A percentile compares a stretch with the other conserved stretches of the same genome.
phyloP scores from a whole-genome alignment of 1,140 invertebrate species.

The Heliconius hewitsoni region DNA sequence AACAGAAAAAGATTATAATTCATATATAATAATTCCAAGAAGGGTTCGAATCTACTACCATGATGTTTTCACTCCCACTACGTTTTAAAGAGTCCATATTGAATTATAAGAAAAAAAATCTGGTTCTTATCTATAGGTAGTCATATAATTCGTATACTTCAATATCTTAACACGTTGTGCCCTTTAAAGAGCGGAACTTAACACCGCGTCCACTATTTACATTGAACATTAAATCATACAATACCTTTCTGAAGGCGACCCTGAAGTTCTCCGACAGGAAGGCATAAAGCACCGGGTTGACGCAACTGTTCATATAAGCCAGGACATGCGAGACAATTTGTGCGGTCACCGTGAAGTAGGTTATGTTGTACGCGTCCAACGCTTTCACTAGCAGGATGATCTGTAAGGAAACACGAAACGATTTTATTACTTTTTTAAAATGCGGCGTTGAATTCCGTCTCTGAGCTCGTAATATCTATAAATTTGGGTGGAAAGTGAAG shows the following conservation, averaged over 20 bases:
- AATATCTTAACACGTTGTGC: too few relatives aligned
- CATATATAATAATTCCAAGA: too few relatives aligned
- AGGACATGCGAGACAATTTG: conserved; percentile 94
- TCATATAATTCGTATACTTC: too few relatives aligned
- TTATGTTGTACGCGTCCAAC: conserved; percentile 85
- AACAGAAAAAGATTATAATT: too few relatives aligned
- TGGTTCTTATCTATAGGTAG: too few relatives aligned
- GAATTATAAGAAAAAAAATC: too few relatives aligned
- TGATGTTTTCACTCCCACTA: too few relatives aligned
- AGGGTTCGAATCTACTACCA: too few relatives aligned
- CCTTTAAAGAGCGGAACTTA: neutral
- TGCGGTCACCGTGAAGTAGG: conserved; percentile 85
- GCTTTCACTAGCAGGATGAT: conserved; percentile 91
- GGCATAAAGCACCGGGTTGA: conserved; percentile 98
- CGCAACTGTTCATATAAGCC: conserved; percentile 96
- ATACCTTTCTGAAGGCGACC: conserved; percentile 88
- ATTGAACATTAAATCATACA: neutral
- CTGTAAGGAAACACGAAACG: conserved; percentile 72
- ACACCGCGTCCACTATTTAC: neutral
- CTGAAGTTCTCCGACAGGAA: conserved; percentile 94
- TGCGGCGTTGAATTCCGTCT: neutral
- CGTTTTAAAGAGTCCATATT: too few relatives aligned
- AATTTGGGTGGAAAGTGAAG: too few relatives aligned
- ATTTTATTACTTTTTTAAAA: neutral
- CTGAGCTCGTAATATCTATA: too few relatives aligned